Conservation (phyloP, 2,113 vertebrate genomes). For the Scophthalmus maximus region DNA sequence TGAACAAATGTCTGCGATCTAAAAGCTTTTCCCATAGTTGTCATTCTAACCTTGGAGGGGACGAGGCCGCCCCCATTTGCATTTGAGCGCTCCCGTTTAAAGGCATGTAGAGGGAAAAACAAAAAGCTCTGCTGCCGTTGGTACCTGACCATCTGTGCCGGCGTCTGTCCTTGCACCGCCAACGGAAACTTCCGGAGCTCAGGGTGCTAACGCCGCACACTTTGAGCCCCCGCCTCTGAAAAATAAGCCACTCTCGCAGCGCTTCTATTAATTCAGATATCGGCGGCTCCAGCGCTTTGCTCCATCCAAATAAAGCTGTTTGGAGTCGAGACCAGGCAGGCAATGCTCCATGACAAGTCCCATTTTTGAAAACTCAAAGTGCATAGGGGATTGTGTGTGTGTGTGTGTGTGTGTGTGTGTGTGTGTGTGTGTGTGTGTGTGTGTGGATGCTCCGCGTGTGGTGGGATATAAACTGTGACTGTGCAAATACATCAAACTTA, state of each 20-base stretch:
- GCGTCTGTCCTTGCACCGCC: slow-evolving; percentile 83
- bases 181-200: slow-evolving; percentile 68
- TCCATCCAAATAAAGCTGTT: slow-evolving; percentile 70
- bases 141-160: slow-evolving; percentile 93
- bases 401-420: no score
- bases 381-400: slow-evolving; percentile 17
- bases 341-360: slow-evolving; percentile 70
- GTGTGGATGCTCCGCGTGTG: slow-evolving; percentile 21
- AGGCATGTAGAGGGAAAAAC: no score
- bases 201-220: slow-evolving; percentile 51
- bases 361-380: slow-evolving; percentile 55
- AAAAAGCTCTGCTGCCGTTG: slow-evolving; percentile 92
- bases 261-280: slow-evolving; percentile 74
- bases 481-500: slow-evolving; percentile 27
- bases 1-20: slow-evolving; percentile 98
- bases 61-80: slow-evolving; percentile 96
- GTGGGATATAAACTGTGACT: slow-evolving; percentile 33
- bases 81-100: slow-evolving; percentile 96
- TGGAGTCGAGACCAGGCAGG: slow-evolving; percentile 61
- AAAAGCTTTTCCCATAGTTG: slow-evolving; percentile 98
- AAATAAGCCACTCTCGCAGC: slow-evolving; percentile 69
- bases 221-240: slow-evolving; percentile 66
- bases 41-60: slow-evolving; percentile 99
- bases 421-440: no score
- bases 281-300: slow-evolving; percentile 76